Evolutionary conservation across 2,797 vertebrate species (phyloP).

Genomic region (Masticophis lateralis): DNA sequence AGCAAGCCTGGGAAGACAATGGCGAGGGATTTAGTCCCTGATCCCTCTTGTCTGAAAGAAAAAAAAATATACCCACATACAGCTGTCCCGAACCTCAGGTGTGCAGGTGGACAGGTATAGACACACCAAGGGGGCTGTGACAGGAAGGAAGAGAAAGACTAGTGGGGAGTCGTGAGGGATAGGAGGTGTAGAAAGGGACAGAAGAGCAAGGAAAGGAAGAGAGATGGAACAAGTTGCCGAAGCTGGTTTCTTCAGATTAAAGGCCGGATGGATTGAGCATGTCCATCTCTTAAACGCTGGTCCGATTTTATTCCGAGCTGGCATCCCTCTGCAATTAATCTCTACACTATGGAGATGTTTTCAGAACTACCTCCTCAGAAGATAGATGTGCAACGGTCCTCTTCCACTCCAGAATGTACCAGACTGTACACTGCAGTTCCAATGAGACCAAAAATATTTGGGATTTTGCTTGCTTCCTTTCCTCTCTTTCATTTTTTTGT

Average conservation of each 20-base stretch:
- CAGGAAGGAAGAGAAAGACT: conserved; percentile 50
- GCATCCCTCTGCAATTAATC: background rate
- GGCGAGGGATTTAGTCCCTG: conserved; percentile 57
- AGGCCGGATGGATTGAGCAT: background rate
- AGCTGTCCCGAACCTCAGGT: conserved; percentile 59
- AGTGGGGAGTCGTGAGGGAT: conserved; percentile 19
- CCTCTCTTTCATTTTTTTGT: no score
- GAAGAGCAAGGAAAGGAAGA: conserved; percentile 11
- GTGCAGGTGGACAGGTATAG: conserved; percentile 55
- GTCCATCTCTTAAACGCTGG: background rate
- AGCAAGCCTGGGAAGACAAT: conserved; percentile 68
- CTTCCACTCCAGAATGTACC: background rate
- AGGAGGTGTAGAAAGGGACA: conserved; percentile 1
- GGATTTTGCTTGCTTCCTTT: background rate
- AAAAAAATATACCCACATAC: conserved; percentile 49
- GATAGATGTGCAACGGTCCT: background rate
- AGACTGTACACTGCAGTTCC: background rate
- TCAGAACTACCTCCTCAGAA: background rate
- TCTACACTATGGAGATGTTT: background rate
- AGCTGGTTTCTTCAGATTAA: background rate
- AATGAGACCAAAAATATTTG: background rate
- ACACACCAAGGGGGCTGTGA: conserved; percentile 49
- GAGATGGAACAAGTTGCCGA: background rate
- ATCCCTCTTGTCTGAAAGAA: conserved; percentile 57
- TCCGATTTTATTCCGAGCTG: background rate